Evolutionary conservation across 1,140 invertebrate species (phyloP), one percentile per base, ranked within the genome.

Genomic region (Pseudomyrmex gracilis): DNA sequence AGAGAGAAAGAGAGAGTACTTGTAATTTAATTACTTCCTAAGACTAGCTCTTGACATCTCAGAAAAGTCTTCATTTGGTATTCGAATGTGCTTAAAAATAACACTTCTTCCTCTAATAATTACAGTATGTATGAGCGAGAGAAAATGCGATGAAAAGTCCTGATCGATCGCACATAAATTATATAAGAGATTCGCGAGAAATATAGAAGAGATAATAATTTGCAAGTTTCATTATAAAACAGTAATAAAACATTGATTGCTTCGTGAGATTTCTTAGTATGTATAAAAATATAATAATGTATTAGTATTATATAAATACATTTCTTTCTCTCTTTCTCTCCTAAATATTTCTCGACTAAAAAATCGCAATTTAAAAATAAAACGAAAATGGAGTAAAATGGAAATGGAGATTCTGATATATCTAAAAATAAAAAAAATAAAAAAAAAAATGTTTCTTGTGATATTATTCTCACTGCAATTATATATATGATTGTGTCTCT

Each of bases 1-100:
- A 66, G 61, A 76, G 61, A 83, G 61, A 58, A 20, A 77, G n/a
- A 64, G 34, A 47, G 34, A 55, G n/a, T 57, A 71, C 9, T 34
- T 34, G 24, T 49, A 82, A 82, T 49, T 82, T 60, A 13, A 60
- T 73, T 70, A 15, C 47, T 43, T 73, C 47, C 9, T 45, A 55
- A 71, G 22, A 57, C 20, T 49, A 66, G 9, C 34, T 24, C 55
- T 77, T 9, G 13, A 57, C 10, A 55, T 22, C 49, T 53, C 13
- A 13, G 22, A 45, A 24, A 24, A 15, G 17, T 20, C 13, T 4
- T 45, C 53, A 12, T 60, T 20, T 60, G 12, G 8, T 43, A 22
- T 77, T 7, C 34, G 34, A 45, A 3, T 57, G 12, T 67, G 2
- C 12, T 45, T 43, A 20, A 55, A n/a, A 12, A 55, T 67, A 55